Evolutionary conservation across 1,140 invertebrate genomes (phyloP).

Genomic region (Procambarus virginalis): DNA sequence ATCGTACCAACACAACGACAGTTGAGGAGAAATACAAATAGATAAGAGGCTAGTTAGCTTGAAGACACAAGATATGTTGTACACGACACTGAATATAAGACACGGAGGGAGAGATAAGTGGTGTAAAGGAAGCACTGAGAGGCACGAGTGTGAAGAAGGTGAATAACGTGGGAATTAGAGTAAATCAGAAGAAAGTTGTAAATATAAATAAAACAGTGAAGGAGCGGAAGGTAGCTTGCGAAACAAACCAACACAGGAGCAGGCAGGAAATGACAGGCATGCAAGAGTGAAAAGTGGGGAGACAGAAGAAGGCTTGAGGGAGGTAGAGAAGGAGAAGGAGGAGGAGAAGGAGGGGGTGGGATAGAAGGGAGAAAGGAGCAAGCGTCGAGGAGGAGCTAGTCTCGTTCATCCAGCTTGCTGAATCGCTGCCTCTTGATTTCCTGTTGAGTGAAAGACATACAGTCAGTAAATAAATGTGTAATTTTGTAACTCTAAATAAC

Average conservation of each 20-base stretch:
- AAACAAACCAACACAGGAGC: neutral
- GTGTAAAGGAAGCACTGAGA: too few species aligned
- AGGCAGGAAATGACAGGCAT: neutral
- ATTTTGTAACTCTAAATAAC: too few species aligned
- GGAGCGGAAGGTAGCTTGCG: neutral
- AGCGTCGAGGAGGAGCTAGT: neutral
- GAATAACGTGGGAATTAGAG: neutral
- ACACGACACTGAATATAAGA: too few species aligned
- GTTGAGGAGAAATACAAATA: too few species aligned
- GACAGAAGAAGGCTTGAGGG: too few species aligned
- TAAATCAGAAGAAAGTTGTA: neutral
- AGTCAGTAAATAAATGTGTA: too few species aligned
- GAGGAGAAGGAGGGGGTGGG: neutral
- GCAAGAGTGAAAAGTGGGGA: neutral
- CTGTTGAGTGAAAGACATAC: neutral
- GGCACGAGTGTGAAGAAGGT: too few species aligned
- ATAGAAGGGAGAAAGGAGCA: neutral
- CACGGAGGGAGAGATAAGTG: too few species aligned
- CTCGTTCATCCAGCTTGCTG: neutral
- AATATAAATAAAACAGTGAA: too few species aligned
- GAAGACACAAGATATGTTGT: too few species aligned
- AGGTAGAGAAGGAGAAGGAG: neutral
- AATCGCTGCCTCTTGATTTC: neutral
- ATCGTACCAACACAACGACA: too few species aligned
- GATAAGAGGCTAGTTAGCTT: too few species aligned